These are phyloP conservation scores for Indri indri DNA, from an alignment of 2,113 vertebrate species.

Conservation along the genomic window DNA sequence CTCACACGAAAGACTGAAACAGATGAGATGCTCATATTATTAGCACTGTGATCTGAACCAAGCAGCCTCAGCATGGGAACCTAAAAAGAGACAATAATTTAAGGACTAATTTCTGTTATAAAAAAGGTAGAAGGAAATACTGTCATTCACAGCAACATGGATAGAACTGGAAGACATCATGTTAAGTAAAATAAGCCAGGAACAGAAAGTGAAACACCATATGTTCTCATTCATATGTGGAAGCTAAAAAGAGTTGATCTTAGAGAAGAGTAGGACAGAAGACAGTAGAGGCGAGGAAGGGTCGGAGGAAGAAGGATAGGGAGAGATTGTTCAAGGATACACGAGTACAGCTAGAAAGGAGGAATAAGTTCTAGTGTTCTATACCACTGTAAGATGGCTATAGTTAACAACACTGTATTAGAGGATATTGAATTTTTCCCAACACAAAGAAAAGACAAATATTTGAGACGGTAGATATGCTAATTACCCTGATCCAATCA, in stretches of 20 bases:
- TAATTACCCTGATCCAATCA: neutral
- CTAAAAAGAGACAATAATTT: neutral
- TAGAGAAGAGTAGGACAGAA: neutral
- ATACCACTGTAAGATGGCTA: neutral
- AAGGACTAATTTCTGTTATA: neutral
- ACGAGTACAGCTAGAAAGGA: neutral
- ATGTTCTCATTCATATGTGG: neutral
- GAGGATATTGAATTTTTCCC: neutral
- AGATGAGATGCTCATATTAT: neutral
- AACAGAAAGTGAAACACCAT: neutral
- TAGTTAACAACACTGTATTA: neutral
- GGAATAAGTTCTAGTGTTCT: neutral
- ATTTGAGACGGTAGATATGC: neutral
- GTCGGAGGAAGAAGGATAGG: neutral
- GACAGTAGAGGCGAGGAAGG: neutral
- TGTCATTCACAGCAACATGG: neutral
- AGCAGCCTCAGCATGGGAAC: neutral
- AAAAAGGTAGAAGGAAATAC: neutral
- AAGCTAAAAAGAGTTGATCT: neutral
- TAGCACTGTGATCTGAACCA: neutral
- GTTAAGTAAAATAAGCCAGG: neutral
- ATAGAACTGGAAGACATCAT: neutral
- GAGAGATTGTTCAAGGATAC: neutral
- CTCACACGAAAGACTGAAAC: neutral
- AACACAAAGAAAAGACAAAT: neutral